These are phyloP conservation scores for Protonibea diacanthus DNA, from an alignment of 2,797 vertebrate genomes.

Conservation along the genomic window DNA sequence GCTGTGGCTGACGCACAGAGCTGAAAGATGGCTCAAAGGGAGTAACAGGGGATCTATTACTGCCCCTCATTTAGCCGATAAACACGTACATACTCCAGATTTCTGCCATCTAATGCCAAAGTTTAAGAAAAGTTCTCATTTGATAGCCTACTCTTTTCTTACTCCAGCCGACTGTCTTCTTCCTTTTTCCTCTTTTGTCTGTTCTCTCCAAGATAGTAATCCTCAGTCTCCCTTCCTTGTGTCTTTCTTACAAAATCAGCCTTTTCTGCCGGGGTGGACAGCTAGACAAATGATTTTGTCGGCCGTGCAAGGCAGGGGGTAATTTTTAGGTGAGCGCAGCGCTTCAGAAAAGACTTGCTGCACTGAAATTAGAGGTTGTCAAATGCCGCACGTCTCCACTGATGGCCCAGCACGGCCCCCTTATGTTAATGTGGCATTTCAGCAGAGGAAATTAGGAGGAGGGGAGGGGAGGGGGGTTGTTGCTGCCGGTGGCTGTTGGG, in stretches of 20 bases:
- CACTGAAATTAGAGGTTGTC: constrained; percentile 84
- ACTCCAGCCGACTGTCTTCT: not conserved
- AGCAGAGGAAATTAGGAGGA: constrained; percentile 69
- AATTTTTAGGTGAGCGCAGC: constrained; percentile 79
- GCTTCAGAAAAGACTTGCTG: constrained; percentile 72
- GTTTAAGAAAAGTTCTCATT: constrained; percentile 25
- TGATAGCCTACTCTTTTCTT: not conserved
- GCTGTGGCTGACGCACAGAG: constrained; percentile 50
- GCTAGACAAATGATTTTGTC: constrained; percentile 80
- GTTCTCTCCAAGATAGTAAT: constrained; percentile 24
- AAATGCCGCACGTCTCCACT: constrained; percentile 76
- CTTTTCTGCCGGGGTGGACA: constrained; percentile 73
- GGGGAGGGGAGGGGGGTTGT: constrained; percentile 21
- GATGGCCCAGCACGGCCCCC: constrained; percentile 77
- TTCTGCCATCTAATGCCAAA: constrained; percentile 14
- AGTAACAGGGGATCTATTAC: constrained; percentile 35
- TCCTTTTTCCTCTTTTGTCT: constrained; percentile 14
- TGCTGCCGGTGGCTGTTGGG: constrained; percentile 41
- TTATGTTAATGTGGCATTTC: constrained; percentile 89
- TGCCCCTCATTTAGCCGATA: constrained; percentile 8
- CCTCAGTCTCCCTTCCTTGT: constrained; percentile 15
- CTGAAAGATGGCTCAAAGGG: constrained; percentile 40
- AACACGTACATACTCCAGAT: constrained; percentile 1
- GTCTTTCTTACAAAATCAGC: constrained; percentile 54
- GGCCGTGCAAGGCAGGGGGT: constrained; percentile 73